Evolutionary conservation across 2,113 vertebrate genomes (phyloP), one percentile per base, ranked within the genome.

Genomic region (Tretioscincus oriximinensis): DNA sequence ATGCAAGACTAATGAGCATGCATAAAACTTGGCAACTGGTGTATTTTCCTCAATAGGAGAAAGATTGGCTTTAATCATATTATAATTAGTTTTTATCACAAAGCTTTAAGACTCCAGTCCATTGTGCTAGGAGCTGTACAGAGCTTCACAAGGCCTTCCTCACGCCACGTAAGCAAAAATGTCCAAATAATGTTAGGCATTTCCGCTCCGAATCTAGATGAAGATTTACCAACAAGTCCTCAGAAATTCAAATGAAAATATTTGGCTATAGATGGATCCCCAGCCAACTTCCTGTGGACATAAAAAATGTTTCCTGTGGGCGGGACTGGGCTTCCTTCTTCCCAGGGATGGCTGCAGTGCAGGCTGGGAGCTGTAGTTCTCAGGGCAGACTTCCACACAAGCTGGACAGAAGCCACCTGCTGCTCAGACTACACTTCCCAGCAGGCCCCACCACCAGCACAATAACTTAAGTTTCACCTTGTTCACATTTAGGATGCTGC

Each of bases 1-100:
- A 49, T 77, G 60, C 58, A 71, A 79, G n/a, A 69, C 58, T 78
- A 64, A 75, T 64, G 66, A 69, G 64, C 70, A 74, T n/a, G 51
- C 28, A 69, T 47, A 69, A 74, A 78, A 74, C 35, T 74, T 63
- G 71, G 82, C 65, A 79, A 84, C 41, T 10, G 64, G 35, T 47
- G 64, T 63, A 28, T 78, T 73, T 49, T 21, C 18, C 77, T 63
- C 65, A 49, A 28, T 64, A 69, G 73, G 6, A 64, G 51, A 16
- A 69, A 74, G 35, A 77, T n/a, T 60, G 73, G 16, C 24, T 54
- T 61, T 54, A 69, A 65, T 76, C 58, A 65, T 31, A 75, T 72
- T 72, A 70, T 70, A 51, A 73, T 54, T 68, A 49, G 78, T 31
- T 3, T 84, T 54, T 7, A 78, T 61, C 67, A 24, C 9, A 18